A percentile compares a stretch with the other conserved stretches of the same genome.
Evolutionary conservation across 2,113 vertebrate genomes (phyloP).

Genomic region (Collichthys lucidus): DNA sequence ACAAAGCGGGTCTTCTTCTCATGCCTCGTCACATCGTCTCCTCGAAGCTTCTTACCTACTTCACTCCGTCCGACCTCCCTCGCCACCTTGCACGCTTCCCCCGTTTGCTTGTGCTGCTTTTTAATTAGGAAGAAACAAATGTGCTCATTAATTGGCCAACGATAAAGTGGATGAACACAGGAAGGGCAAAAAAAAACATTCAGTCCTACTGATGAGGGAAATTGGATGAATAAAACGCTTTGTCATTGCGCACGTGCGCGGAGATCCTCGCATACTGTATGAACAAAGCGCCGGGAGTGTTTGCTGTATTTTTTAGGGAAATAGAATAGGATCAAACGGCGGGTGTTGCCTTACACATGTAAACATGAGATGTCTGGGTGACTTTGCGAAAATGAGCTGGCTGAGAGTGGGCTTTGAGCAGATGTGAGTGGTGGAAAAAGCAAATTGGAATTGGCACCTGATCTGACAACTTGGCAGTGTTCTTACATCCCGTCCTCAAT

Average conservation of each 20-base stretch:
- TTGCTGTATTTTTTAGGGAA: conserved; percentile 19
- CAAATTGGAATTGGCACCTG: conserved; percentile 69
- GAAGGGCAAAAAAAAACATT: neutral
- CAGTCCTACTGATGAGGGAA: conserved; percentile 14
- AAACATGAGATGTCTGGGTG: conserved; percentile 64
- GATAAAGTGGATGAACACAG: neutral
- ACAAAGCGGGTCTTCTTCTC: conserved; percentile 11
- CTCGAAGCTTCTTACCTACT: conserved; percentile 12
- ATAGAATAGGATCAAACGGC: conserved; percentile 47
- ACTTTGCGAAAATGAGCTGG: conserved; percentile 64
- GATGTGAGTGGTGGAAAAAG: conserved; percentile 69
- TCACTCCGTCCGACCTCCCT: conserved; percentile 18
- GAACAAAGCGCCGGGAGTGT: conserved; percentile 2
- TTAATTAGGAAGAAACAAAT: conserved; percentile 53
- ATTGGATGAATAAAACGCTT: conserved; percentile 26
- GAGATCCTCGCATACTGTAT: neutral
- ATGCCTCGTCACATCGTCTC: conserved; percentile 14
- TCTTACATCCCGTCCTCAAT: conserved; percentile 55
- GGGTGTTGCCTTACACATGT: conserved; percentile 53
- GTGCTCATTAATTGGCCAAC: conserved; percentile 33
- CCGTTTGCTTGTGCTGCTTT: neutral
- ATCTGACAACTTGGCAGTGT: conserved; percentile 69
- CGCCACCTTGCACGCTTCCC: neutral
- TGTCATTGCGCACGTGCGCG: neutral
- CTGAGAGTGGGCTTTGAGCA: conserved; percentile 59